Percentiles rank a stretch among this genome's conserved stretches.
phyloP scores from a whole-genome alignment of 2,888 invertebrate genomes.

The Eucera pruinosa region DNA sequence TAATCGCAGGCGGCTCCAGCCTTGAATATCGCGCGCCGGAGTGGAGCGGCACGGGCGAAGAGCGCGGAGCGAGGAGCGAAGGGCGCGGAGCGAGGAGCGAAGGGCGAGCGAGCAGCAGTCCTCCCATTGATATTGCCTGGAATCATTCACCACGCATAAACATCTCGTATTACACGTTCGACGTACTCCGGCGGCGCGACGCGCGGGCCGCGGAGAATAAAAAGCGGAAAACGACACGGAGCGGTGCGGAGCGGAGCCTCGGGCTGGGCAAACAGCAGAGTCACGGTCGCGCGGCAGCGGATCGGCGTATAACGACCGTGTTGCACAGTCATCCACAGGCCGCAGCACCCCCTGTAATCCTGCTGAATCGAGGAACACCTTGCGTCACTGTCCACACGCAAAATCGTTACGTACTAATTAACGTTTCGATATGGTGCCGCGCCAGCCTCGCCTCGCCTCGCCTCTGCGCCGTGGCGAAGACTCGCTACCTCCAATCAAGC shows the following conservation, averaged over 20 bases:
- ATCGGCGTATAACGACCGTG: constrained; percentile 75
- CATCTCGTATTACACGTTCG: constrained; percentile 61
- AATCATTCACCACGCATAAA: constrained; percentile 66
- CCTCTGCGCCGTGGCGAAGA: constrained; percentile 72
- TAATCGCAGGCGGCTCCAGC: too few relatives aligned
- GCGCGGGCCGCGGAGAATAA: constrained; percentile 20
- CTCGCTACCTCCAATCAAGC: constrained; percentile 71
- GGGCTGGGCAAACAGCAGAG: constrained; percentile 70
- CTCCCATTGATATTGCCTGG: constrained; percentile 53
- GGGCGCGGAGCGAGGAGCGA: too few relatives aligned
- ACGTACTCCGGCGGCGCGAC: too few relatives aligned
- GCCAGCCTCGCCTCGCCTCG: too few relatives aligned
- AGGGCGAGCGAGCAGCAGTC: too few relatives aligned
- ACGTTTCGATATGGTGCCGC: constrained; percentile 75
- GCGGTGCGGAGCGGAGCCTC: constrained; percentile 25
- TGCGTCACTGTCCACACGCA: constrained; percentile 76
- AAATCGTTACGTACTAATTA: constrained; percentile 76
- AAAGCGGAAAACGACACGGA: neutral
- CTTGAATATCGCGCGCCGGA: neutral
- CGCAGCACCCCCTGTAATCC: constrained; percentile 69
- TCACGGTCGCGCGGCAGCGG: constrained; percentile 78
- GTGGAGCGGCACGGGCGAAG: neutral
- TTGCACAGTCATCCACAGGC: constrained; percentile 76
- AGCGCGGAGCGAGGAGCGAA: too few relatives aligned
- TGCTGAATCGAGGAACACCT: constrained; percentile 73